A percentile compares a stretch with the other conserved stretches of the same genome.
Evolutionary conservation across 2,888 invertebrate species (phyloP).

Genomic region (Drosophila cognata): DNA sequence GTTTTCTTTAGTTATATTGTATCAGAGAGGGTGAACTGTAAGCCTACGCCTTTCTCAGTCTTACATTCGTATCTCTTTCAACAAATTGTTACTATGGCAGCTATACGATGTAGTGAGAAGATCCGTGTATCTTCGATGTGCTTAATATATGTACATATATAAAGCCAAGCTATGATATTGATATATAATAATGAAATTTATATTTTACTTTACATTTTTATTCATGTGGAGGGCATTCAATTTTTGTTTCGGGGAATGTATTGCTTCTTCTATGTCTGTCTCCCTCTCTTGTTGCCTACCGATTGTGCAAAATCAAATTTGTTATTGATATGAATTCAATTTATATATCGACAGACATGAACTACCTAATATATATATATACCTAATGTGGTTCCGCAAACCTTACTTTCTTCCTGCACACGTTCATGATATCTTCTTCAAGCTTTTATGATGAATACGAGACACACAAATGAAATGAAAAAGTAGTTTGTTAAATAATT

Average conservation of each 20-base stretch:
- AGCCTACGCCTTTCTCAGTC: not conserved
- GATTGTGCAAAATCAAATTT: not conserved
- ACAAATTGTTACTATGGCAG: not conserved
- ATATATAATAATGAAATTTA: not conserved
- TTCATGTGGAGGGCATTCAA: not conserved
- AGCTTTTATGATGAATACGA: not conserved
- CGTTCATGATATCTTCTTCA: not conserved
- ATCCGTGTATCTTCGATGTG: not conserved
- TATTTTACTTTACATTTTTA: not conserved
- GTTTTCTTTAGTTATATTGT: not conserved
- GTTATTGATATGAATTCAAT: not conserved
- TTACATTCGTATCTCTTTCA: not conserved
- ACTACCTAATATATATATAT: not conserved
- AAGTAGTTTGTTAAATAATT: not conserved
- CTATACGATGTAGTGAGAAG: not conserved
- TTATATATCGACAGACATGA: rapidly evolving
- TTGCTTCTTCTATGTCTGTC: not conserved
- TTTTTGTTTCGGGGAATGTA: not conserved
- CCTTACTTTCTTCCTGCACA: not conserved
- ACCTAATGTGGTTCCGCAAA: not conserved
- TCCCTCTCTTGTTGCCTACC: not conserved
- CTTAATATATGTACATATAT: not conserved
- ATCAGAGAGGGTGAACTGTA: not conserved
- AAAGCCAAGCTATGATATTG: not conserved
- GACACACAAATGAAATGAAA: not conserved